Conservation (phyloP, 1,140 invertebrate genomes). For the Caenorhabditis elegans region DNA sequence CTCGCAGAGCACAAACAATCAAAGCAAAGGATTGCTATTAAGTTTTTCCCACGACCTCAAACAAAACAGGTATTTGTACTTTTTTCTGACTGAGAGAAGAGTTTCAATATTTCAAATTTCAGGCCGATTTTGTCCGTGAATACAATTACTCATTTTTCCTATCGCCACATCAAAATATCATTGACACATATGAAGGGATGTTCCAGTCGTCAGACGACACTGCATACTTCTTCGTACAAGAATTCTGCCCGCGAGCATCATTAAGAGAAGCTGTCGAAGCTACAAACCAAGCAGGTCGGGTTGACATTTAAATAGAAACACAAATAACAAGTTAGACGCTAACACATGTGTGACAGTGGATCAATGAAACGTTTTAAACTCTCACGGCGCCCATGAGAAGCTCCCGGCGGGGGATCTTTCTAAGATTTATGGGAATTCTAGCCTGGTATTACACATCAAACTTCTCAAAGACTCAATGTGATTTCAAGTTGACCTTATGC, state of each 20-base stretch:
- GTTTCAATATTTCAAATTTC: slow-evolving; percentile 29
- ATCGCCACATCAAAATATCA: slow-evolving; percentile 70
- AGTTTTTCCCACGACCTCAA: slow-evolving; percentile 59
- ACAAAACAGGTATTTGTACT: slow-evolving; percentile 55
- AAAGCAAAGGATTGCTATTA: slow-evolving; percentile 55
- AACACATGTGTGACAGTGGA: not conserved
- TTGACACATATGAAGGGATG: slow-evolving; percentile 69
- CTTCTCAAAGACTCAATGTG: not conserved
- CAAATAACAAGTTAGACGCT: no score
- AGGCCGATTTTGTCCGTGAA: slow-evolving; percentile 70
- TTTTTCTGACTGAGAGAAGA: not conserved
- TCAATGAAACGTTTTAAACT: not conserved
- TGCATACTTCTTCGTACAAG: slow-evolving; percentile 64
- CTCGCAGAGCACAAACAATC: slow-evolving; percentile 61
- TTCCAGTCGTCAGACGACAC: slow-evolving; percentile 64
- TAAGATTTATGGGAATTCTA: slow-evolving; percentile 12
- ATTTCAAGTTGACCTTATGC: slow-evolving; percentile 11
- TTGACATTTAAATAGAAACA: no score
- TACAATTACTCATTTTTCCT: slow-evolving; percentile 73
- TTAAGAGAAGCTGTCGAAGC: slow-evolving; percentile 69
- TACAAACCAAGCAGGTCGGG: slow-evolving; percentile 64
- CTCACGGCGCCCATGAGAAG: not conserved
- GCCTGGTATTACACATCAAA: not conserved
- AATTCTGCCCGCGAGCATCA: slow-evolving; percentile 64
- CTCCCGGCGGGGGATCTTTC: not conserved